phyloP scores from a whole-genome alignment of 1,140 invertebrate species.

The Agrypnia vestita region DNA sequence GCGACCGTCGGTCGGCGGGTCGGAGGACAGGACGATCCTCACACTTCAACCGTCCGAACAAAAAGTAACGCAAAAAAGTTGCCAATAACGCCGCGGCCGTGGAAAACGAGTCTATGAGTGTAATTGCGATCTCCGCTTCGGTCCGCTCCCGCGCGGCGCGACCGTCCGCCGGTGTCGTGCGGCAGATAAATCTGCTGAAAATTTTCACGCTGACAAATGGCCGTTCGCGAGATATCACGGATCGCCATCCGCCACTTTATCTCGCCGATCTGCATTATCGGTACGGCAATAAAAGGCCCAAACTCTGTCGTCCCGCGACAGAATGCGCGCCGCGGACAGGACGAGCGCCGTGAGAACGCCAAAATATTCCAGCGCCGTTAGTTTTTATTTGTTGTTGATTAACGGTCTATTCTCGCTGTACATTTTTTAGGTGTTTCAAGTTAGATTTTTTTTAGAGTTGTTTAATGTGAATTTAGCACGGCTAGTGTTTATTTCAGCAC shows the following conservation, averaged over 20 bases:
- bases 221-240: constrained; percentile 7
- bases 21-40: no score
- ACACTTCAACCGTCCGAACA: no score
- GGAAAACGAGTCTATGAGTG: no score
- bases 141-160: background rate
- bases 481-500: no score
- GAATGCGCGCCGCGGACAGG: background rate
- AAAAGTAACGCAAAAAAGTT: no score
- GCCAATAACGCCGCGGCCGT: no score
- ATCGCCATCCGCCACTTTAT: constrained; percentile 18
- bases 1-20: no score
- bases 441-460: no score
- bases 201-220: constrained; percentile 42
- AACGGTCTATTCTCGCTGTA: constrained; percentile 11
- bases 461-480: no score
- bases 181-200: constrained; percentile 39
- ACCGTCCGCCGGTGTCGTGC: constrained; percentile 5
- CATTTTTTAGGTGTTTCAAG: no score
- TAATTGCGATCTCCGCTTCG: no score
- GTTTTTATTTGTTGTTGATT: constrained; percentile 40
- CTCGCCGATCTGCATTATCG: background rate
- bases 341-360: constrained; percentile 14
- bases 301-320: constrained; percentile 5
- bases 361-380: constrained; percentile 34
- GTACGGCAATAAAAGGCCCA: constrained; percentile 17